Evolutionary conservation across 2,888 invertebrate genomes (phyloP).

Genomic region (Himalopsyche tibetana): DNA sequence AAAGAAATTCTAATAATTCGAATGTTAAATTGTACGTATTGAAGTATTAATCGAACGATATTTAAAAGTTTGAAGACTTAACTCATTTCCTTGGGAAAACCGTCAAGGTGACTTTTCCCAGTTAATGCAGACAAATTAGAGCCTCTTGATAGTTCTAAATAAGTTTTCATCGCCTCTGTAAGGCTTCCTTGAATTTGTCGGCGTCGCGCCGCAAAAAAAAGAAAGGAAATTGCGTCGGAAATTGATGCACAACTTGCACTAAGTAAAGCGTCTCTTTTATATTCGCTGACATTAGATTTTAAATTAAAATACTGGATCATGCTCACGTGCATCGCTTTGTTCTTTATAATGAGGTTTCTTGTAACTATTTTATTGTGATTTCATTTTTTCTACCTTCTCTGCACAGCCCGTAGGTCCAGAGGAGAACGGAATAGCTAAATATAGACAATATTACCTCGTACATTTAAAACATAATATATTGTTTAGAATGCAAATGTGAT

Average conservation of each 20-base stretch:
- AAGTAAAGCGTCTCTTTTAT: background rate
- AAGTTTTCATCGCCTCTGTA: background rate
- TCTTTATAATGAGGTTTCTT: too few relatives aligned
- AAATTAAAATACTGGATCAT: background rate
- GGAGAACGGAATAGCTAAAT: too few relatives aligned
- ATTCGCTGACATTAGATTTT: constrained; percentile 2
- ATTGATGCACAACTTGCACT: constrained; percentile 23
- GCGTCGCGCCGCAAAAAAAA: constrained; percentile 6
- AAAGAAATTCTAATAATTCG: too few relatives aligned
- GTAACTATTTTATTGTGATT: too few relatives aligned
- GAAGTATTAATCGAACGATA: too few relatives aligned
- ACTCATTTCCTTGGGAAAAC: background rate
- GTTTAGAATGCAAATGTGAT: too few relatives aligned
- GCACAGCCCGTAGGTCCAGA: too few relatives aligned
- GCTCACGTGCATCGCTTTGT: too few relatives aligned
- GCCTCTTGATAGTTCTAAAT: constrained; percentile 13
- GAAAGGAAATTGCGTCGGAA: constrained; percentile 25
- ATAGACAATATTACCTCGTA: too few relatives aligned
- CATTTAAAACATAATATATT: too few relatives aligned
- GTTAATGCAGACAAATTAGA: constrained; percentile 20
- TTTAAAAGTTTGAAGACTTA: background rate
- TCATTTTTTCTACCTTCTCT: too few relatives aligned
- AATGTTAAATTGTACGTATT: too few relatives aligned
- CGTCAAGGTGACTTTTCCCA: background rate
- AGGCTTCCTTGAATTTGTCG: background rate